phyloP scores from a whole-genome alignment of 1,140 invertebrate genomes.

The Hyphantria cunea region DNA sequence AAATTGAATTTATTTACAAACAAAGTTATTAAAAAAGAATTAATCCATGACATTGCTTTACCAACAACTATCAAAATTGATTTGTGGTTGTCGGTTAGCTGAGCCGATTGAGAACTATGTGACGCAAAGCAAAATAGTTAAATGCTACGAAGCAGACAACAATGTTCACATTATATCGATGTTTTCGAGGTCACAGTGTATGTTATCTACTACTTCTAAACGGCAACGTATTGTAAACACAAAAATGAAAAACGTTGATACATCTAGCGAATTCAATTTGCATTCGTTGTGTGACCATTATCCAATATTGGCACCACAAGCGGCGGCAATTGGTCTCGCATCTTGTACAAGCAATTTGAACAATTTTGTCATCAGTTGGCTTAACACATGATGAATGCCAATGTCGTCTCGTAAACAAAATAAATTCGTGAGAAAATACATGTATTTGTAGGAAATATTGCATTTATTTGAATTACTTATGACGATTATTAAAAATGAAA shows the following conservation, averaged over 20 bases:
- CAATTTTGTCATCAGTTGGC: slow-evolving; percentile 61
- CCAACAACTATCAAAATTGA: too few relatives aligned
- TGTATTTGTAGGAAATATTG: slow-evolving; percentile 2
- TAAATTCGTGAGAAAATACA: slow-evolving; percentile 37
- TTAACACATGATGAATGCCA: slow-evolving; percentile 36
- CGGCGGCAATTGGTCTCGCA: slow-evolving; percentile 55
- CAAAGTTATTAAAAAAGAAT: too few relatives aligned
- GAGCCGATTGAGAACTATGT: too few relatives aligned
- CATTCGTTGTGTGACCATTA: slow-evolving; percentile 68
- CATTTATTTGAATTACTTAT: neutral
- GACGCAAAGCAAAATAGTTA: too few relatives aligned
- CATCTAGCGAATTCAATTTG: slow-evolving; percentile 60
- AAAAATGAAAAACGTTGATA: slow-evolving; percentile 37
- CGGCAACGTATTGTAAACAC: slow-evolving; percentile 13
- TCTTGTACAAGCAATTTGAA: slow-evolving; percentile 60
- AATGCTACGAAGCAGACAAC: too few relatives aligned
- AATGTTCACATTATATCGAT: neutral
- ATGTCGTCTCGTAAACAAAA: slow-evolving; percentile 35
- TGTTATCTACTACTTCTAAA: slow-evolving; percentile 3
- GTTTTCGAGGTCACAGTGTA: slow-evolving; percentile 1
- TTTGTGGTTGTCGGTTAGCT: too few relatives aligned
- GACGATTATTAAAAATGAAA: neutral
- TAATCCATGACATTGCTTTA: too few relatives aligned
- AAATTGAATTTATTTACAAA: too few relatives aligned
- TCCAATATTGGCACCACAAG: slow-evolving; percentile 66